Conservation (phyloP, 1,140 invertebrate species). For the Leucophenga varia region DNA sequence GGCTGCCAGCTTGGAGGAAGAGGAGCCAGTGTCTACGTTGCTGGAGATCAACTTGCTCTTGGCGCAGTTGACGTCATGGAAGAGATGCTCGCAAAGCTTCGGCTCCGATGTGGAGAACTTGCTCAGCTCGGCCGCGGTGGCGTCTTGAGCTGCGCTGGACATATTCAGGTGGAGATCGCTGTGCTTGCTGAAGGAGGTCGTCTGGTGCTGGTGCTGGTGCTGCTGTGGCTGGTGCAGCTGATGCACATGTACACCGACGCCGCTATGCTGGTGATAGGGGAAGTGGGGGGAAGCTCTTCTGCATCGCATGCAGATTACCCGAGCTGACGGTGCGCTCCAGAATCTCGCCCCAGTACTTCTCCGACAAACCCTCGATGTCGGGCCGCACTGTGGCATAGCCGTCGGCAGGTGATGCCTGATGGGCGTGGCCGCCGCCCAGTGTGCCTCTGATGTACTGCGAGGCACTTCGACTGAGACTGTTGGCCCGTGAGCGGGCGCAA, state of each 20-base stretch:
- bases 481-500: conserved; percentile 12
- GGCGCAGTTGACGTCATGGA: conserved; percentile 30
- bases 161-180: conserved; percentile 50
- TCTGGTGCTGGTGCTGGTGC: conserved; percentile 11
- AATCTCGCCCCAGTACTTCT: conserved; percentile 77
- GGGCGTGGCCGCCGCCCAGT: conserved; percentile 14
- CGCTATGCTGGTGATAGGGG: conserved; percentile 2
- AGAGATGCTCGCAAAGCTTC: conserved; percentile 25
- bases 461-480: conserved; percentile 15
- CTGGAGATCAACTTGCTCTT: conserved; percentile 18
- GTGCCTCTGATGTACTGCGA: conserved; percentile 9
- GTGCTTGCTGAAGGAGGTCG: conserved; percentile 51
- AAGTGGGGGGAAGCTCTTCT: conserved; percentile 57
- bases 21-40: background rate
- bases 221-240: conserved; percentile 3
- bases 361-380: conserved; percentile 70
- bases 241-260: conserved; percentile 8
- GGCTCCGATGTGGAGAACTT: conserved; percentile 28
- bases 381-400: conserved; percentile 52
- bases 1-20: conserved; percentile 15
- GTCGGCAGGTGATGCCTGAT: conserved; percentile 16
- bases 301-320: conserved; percentile 67
- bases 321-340: conserved; percentile 71
- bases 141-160: background rate
- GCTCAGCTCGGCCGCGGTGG: conserved; percentile 7